Conservation (phyloP, 2,113 vertebrate species). For the Suricata suricatta region DNA sequence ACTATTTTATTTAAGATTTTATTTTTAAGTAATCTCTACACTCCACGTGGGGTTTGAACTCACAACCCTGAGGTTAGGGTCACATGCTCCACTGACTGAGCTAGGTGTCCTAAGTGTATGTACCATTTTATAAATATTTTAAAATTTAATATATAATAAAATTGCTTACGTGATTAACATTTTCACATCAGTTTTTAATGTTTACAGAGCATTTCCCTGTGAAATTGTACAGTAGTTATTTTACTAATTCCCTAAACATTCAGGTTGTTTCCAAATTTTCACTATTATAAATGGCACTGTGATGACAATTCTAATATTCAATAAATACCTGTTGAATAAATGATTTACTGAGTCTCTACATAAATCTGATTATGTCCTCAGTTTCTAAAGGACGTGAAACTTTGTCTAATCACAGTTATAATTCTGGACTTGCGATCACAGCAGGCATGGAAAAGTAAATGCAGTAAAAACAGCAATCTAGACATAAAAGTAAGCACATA, state of each 20-base stretch:
- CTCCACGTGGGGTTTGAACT: not conserved
- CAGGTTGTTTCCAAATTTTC: constrained; percentile 1
- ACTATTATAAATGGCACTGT: constrained; percentile 25
- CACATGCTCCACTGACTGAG: not conserved
- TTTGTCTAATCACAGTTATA: not conserved
- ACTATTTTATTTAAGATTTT: not conserved
- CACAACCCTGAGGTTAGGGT: not conserved
- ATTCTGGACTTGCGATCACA: not conserved
- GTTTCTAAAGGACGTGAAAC: constrained; percentile 5
- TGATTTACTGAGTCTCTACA: constrained; percentile 28
- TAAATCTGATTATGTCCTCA: not conserved
- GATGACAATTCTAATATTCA: constrained; percentile 24
- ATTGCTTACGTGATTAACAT: constrained; percentile 28
- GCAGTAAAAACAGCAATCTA: constrained; percentile 22
- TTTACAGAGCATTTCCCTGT: not conserved
- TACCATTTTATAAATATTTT: constrained; percentile 5
- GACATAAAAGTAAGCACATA: not conserved
- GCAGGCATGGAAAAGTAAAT: not conserved
- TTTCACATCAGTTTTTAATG: constrained; percentile 13
- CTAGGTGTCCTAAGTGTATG: not conserved
- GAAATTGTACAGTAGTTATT: constrained; percentile 4
- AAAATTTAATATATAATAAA: not conserved
- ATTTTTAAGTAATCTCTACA: not conserved
- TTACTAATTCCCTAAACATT: not conserved
- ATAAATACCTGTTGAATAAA: constrained; percentile 36